Percentiles rank a stretch among this genome's conserved stretches.
Evolutionary conservation across 2,113 vertebrate genomes (phyloP).

Genomic region (Paracanthobrama guichenoti): DNA sequence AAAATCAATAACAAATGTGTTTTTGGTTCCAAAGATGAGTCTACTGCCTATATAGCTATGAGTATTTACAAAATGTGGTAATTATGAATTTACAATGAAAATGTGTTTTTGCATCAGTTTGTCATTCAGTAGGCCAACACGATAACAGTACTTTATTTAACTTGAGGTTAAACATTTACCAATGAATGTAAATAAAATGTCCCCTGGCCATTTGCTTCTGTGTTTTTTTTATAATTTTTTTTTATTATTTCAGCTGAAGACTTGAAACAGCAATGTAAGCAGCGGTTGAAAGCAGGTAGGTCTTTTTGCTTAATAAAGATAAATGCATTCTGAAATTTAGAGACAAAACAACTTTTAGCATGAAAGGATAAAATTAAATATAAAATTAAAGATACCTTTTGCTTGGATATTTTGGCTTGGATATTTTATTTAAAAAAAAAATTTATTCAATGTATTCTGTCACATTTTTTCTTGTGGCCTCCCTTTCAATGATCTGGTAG

Average conservation of each 20-base stretch:
- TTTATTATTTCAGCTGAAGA: neutral
- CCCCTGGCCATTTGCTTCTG: neutral
- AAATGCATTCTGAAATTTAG: neutral
- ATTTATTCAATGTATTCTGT: too few species aligned
- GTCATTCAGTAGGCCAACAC: neutral
- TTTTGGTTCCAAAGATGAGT: too few species aligned
- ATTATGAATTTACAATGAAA: neutral
- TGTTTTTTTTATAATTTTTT: neutral
- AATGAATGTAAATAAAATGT: neutral
- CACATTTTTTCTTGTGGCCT: neutral
- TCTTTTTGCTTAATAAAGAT: neutral
- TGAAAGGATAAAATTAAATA: too few species aligned
- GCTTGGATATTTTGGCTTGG: too few species aligned
- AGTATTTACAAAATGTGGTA: neutral
- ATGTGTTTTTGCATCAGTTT: neutral
- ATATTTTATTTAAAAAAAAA: too few species aligned
- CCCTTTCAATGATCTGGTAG: conserved; percentile 8
- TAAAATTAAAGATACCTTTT: too few species aligned
- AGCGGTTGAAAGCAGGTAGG: conserved; percentile 33
- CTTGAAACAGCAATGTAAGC: neutral
- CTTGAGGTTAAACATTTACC: conserved; percentile 71
- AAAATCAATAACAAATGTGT: too few species aligned
- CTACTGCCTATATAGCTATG: too few species aligned
- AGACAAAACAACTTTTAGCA: neutral
- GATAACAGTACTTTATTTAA: conserved; percentile 53